Conservation (phyloP, 2,888 invertebrate genomes). For the Lacanobia wlatinum region DNA sequence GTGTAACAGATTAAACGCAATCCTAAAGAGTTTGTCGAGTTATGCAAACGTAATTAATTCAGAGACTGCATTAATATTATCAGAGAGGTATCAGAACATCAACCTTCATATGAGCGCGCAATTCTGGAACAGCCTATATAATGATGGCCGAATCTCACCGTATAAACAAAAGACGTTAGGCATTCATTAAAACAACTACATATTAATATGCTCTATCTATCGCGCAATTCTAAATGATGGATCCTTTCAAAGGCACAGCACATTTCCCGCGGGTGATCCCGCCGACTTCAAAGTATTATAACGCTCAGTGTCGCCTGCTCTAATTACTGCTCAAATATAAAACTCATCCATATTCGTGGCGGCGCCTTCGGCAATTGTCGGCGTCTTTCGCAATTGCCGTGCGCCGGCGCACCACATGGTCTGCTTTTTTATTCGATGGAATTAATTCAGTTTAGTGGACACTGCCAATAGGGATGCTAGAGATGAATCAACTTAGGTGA, state of each 20-base stretch:
- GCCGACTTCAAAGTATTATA: slow-evolving; percentile 35
- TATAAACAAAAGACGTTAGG: not conserved
- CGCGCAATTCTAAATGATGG: not conserved
- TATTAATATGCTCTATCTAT: not conserved
- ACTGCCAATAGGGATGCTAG: slow-evolving; percentile 1
- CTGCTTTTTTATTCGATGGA: slow-evolving; percentile 59
- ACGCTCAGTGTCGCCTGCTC: slow-evolving; percentile 40
- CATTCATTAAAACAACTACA: slow-evolving; percentile 14
- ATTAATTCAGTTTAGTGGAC: slow-evolving; percentile 66
- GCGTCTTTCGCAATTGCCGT: slow-evolving; percentile 74
- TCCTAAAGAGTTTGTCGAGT: too few species aligned
- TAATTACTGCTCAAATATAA: slow-evolving; percentile 61
- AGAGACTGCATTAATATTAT: too few species aligned
- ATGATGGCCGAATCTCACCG: too few species aligned
- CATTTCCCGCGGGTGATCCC: slow-evolving; percentile 12
- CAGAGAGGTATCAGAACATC: too few species aligned
- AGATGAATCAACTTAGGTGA: not conserved
- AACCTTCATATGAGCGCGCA: too few species aligned
- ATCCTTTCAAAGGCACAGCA: not conserved
- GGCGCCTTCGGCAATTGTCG: slow-evolving; percentile 75
- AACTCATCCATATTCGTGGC: slow-evolving; percentile 61
- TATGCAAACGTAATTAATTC: too few species aligned
- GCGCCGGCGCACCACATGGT: slow-evolving; percentile 61
- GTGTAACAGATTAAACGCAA: too few species aligned
- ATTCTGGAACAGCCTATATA: too few species aligned